Evolutionary conservation across 2,797 vertebrate genomes (phyloP), one percentile per base, ranked within the genome.

Genomic region (Muscicapa comitata): DNA sequence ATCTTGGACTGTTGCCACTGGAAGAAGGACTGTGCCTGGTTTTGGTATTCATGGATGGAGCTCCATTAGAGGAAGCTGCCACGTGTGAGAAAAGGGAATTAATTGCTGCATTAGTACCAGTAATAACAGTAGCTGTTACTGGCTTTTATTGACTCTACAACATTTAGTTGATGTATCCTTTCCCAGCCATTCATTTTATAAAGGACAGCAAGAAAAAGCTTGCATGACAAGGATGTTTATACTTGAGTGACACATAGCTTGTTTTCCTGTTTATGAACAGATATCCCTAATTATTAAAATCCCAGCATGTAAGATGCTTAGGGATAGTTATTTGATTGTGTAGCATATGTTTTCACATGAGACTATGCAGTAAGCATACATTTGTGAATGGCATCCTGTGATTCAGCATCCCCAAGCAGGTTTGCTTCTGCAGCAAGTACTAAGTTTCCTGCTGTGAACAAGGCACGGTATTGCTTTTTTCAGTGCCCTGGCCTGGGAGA

Each of bases 201-300:
- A 71, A 62, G 75, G 31, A 40, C 17, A 48, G 47, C 16, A 76
- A 67, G 77, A 68, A 70, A 62, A 83, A 47, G 43, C 13, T 73
- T 5, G 1, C 7, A 4, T 65, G 81, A 38, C 14, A 57, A 28
- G 14, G 20, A 2, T 68, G 19, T 88, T 90, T 70, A 11, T 80
- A 45, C 26, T 72, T 84, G 33, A 93, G 48, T 43, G 47, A 67
- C 47, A 54, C 12, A 28, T 9, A 33, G 18, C 31, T 88, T 1
- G 3, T 42, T 93, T 68, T 92, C 45, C 25, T 62, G 24, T 58
- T 85, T 68, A 40, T 80, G 57, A 83, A 37, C 31, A 83, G 71
- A 80, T 91, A 86, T 90, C 35, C 29, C n/a, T 65, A 80, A 86
- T 93, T 88, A 83, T 74, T 96, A 54, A 83, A 92, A 91, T 88